Evolutionary conservation across 1,140 invertebrate species (phyloP), one percentile per base, ranked within the genome.

Genomic region (Listronotus oregonensis): DNA sequence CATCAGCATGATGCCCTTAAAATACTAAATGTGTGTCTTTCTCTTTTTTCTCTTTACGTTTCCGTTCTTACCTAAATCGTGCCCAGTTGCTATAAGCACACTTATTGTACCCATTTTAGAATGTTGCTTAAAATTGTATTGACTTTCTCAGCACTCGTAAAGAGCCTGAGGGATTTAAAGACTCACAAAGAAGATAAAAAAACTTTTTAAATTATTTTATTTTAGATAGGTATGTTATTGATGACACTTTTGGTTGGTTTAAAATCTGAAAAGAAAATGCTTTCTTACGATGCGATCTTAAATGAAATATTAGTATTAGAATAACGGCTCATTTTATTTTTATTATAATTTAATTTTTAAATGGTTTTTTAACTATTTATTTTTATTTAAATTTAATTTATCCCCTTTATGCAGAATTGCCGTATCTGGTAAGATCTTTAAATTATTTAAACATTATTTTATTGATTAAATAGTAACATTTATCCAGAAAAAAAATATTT

Each of bases 211-310:
- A 27, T 6, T 7, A 50, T 50, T 31, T 11, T 14, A 50, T 18
- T 27, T 18, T 2, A 50, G 47, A 50, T 50, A 50, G 18, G 21
- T 11, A 50, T 7, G 47, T 50, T 50, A 50, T n/a, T 21, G 47
- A 50, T 18, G 17, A 15, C 47, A 50, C 27, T 50, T 50, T 50
- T 21, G 17, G 18, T 50, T 50, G n/a, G n/a, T n/a, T n/a, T n/a
- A n/a, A 31, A 50, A 50, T 4, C 21, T 3, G 47, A 50, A 31
- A 11, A 50, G 47, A 21, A 31, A 21, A 50, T 10, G 11, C 21
- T 50, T 50, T 50, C 18, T 12, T n/a, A 17, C 8, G 47, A 31
- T 50, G 11, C 15, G 47, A 50, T 50, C 21, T 27, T 6, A 50
- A 8, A n/a, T 18, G 47, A 50, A n/a, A n/a, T n/a, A n/a, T n/a